Conservation (phyloP, 2,113 vertebrate genomes). For the Stegostoma tigrinum region DNA sequence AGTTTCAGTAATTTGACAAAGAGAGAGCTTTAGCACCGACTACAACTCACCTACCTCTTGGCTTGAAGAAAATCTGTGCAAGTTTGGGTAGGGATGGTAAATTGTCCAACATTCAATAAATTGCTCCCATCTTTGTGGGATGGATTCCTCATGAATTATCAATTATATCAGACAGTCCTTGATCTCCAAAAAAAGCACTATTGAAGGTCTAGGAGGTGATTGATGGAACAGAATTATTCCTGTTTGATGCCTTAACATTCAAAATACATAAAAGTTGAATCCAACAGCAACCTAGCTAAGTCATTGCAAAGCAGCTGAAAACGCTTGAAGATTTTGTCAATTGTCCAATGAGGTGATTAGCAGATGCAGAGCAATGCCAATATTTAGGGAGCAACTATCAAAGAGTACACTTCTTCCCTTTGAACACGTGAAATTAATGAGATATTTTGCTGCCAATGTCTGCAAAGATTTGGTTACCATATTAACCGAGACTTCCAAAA, state of each 20-base stretch:
- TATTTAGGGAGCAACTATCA: not conserved
- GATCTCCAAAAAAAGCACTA: not conserved
- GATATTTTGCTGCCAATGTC: slow-evolving; percentile 22
- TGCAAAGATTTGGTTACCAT: not conserved
- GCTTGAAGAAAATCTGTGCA: not conserved
- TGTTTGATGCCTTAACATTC: not conserved
- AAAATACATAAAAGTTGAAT: not conserved
- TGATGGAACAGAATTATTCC: not conserved
- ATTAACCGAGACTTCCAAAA: slow-evolving; percentile 8
- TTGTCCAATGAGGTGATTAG: not conserved
- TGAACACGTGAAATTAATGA: slow-evolving; percentile 17
- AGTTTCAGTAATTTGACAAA: not conserved
- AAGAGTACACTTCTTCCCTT: not conserved
- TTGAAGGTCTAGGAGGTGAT: not conserved
- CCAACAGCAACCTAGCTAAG: not conserved
- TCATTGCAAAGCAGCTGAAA: not conserved
- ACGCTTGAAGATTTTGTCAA: not conserved
- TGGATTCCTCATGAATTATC: not conserved
- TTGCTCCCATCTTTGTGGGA: not conserved
- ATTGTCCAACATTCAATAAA: not conserved
- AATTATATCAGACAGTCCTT: not conserved
- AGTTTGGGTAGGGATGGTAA: not conserved
- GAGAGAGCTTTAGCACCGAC: not conserved
- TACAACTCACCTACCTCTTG: not conserved
- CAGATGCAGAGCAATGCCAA: slow-evolving; percentile 8